phyloP scores from a whole-genome alignment of 2,113 vertebrate genomes.

The Glareola pratincola region DNA sequence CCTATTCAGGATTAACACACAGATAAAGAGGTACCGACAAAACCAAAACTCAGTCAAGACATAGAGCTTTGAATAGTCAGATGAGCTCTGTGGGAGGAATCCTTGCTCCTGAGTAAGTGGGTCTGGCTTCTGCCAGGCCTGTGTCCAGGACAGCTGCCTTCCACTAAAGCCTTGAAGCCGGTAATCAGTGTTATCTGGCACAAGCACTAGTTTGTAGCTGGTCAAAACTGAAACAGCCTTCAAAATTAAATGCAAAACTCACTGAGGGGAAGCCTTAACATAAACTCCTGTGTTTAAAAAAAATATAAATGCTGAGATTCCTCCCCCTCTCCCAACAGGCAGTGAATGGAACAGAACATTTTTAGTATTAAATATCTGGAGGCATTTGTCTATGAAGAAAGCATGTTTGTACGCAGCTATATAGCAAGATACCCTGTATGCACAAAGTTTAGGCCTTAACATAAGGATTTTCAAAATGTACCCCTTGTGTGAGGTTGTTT shows the following conservation, averaged over 20 bases:
- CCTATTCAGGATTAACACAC: neutral
- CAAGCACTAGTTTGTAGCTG: neutral
- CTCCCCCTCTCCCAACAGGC: neutral
- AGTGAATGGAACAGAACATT: neutral
- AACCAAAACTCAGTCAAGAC: neutral
- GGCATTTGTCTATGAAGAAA: neutral
- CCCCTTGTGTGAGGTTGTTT: neutral
- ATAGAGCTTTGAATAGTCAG: neutral
- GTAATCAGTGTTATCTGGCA: neutral
- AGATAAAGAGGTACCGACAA: neutral
- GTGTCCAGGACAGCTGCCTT: neutral
- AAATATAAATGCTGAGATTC: neutral
- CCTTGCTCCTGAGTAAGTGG: neutral
- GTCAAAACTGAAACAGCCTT: neutral
- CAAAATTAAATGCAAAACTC: neutral
- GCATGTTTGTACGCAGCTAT: neutral
- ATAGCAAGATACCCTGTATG: neutral
- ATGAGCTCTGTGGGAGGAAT: neutral
- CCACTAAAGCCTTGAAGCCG: neutral
- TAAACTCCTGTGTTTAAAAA: neutral
- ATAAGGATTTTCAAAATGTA: neutral
- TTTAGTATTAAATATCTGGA: neutral
- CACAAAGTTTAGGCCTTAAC: neutral
- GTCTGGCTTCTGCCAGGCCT: neutral
- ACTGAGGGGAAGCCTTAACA: neutral